These are phyloP conservation scores for Okamejei kenojei DNA, from an alignment of 2,797 vertebrate genomes.

Conservation along the genomic window DNA sequence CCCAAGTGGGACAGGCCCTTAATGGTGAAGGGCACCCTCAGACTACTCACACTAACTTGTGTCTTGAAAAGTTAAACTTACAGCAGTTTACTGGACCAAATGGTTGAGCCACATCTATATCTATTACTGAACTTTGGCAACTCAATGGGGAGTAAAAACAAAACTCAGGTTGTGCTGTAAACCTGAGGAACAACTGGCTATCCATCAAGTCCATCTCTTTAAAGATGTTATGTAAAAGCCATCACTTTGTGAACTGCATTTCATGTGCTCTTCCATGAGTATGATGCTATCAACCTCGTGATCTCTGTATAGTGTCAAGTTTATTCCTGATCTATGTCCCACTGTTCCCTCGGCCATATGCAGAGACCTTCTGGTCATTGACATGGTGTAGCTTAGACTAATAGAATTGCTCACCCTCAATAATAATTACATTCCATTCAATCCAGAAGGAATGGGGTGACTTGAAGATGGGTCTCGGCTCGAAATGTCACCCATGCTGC, in stretches of 20 bases:
- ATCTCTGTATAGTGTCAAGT: too few species aligned
- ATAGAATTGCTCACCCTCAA: too few species aligned
- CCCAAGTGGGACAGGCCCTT: too few species aligned
- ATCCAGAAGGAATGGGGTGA: too few species aligned
- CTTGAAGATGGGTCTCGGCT: too few species aligned
- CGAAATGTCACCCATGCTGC: too few species aligned
- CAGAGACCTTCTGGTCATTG: too few species aligned
- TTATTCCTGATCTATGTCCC: too few species aligned
- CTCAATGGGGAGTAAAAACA: slow-evolving; percentile 33
- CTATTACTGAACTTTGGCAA: slow-evolving; percentile 42
- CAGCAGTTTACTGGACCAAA: slow-evolving; percentile 46
- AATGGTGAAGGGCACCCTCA: slow-evolving; percentile 45
- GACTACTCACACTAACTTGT: slow-evolving; percentile 44
- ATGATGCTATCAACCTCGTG: too few species aligned
- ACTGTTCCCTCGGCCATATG: neutral
- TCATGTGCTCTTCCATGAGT: too few species aligned
- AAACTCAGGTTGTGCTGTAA: neutral
- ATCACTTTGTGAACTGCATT: too few species aligned
- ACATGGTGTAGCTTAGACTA: too few species aligned
- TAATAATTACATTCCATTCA: neutral
- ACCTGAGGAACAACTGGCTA: neutral
- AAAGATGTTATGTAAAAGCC: neutral
- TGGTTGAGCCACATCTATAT: slow-evolving; percentile 47
- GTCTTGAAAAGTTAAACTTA: slow-evolving; percentile 45
- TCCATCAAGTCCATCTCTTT: neutral